Evolutionary conservation across 1,140 invertebrate species (phyloP).

Genomic region (Gryon sp.): DNA sequence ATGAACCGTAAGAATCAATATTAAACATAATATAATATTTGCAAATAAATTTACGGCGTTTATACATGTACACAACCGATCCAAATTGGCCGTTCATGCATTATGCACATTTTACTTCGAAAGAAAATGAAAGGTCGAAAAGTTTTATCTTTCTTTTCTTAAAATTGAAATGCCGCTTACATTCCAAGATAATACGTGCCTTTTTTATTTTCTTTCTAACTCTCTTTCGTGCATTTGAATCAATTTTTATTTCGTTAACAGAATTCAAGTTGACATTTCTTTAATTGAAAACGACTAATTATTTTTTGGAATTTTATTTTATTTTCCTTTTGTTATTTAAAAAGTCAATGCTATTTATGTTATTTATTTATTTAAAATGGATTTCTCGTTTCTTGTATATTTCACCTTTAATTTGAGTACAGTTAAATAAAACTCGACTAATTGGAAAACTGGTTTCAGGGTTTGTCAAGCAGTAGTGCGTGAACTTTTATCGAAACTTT

Average conservation of each 20-base stretch:
- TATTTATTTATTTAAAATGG: no score
- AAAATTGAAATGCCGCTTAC: constrained; percentile 25
- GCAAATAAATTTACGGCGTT: no score
- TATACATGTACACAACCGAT: no score
- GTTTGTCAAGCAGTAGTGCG: constrained; percentile 10
- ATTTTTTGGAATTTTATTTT: no score
- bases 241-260: neutral
- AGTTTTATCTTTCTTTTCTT: constrained; percentile 21
- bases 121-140: constrained; percentile 10
- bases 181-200: constrained; percentile 8
- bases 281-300: no score
- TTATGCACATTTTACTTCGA: constrained; percentile 27
- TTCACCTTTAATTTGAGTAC: constrained; percentile 24
- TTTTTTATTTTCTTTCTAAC: neutral
- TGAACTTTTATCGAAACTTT: constrained; percentile 29
- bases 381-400: constrained; percentile 5
- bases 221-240: constrained; percentile 14
- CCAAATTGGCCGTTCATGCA: constrained; percentile 34
- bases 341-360: no score
- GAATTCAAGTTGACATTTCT: neutral
- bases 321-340: no score
- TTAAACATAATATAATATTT: no score
- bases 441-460: constrained; percentile 36
- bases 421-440: constrained; percentile 11
- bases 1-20: constrained; percentile 34